Evolutionary conservation across 1,140 invertebrate species (phyloP), one percentile per base, ranked within the genome.

Genomic region (Antheraea pernyi): DNA sequence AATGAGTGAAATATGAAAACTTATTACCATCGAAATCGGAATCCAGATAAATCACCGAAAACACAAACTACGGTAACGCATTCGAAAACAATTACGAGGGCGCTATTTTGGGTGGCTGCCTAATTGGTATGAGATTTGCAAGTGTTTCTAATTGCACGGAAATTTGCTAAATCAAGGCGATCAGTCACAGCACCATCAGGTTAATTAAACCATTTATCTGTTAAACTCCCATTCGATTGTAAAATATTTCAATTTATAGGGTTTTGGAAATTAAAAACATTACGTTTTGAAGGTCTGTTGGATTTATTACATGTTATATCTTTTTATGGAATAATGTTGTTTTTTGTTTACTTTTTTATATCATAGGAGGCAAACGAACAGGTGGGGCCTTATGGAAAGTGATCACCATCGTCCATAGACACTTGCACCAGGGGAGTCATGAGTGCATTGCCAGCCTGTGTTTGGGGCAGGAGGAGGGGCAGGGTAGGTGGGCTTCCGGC

Each of bases 91-190:
- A 89, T 91, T 88, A 85, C 81, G 84, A 89, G 89, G 88, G 89
- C 86, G 89, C 78, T 74, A 88, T 81, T 86, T 91, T 91, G 89
- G 89, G 89, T 74, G 80, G 74, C 75, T 91, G 89, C 88, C 89
- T 91, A 91, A 91, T 91, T 91, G 89, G 84, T 91, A 89, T 91
- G 89, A 89, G 86, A 91, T 91, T 91, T 90, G 88, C 89, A 90
- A 89, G 85, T 91, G 88, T 88, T 85, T 83, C 88, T 91, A 91
- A 91, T 91, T 91, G 89, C 88, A 82, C 84, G 79, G 88, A 88
- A 89, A 85, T 91, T 89, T 85, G 77, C 76, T 76, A 84, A 83
- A 83, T 80, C 83, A 86, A 86, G 83, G 84, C 84, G 83, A 91
- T 91, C 89, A 88, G 80, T 91, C 89, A 91, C 83, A 78, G 75